These are phyloP conservation scores for Trachelipus rathkii DNA, from an alignment of 1,140 invertebrate genomes.

Conservation along the genomic window DNA sequence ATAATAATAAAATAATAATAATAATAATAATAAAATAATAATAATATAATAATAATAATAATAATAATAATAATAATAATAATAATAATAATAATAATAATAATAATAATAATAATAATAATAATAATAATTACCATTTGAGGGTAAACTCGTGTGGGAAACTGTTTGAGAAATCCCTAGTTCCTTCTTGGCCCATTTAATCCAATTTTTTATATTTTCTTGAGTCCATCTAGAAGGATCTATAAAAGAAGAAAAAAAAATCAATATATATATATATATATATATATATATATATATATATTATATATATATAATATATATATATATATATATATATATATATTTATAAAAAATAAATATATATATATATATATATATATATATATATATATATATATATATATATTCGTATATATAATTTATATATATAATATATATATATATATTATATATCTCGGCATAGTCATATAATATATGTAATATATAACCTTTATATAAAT, in stretches of 20 bases:
- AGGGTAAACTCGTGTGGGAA: neutral
- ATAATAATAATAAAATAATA: no score
- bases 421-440: no score
- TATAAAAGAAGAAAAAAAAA: conserved; percentile 24
- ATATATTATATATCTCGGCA: no score
- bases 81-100: no score
- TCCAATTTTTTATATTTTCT: conserved; percentile 27
- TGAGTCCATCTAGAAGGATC: conserved; percentile 18
- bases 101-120: no score
- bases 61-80: no score
- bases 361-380: neutral
- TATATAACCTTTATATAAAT: no score
- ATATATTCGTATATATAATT: neutral
- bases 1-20: no score
- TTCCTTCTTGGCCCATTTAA: conserved; percentile 26
- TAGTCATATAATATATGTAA: no score
- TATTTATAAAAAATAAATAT: neutral
- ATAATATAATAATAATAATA: no score
- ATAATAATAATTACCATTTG: conserved; percentile 17
- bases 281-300: conserved; percentile 1
- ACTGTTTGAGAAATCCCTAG: conserved; percentile 20
- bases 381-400: neutral
- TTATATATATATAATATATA: conserved; percentile 15
- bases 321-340: conserved; percentile 15
- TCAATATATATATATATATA: neutral